These are phyloP conservation scores for Zophobas morio DNA, from an alignment of 1,140 invertebrate species.

Conservation along the genomic window DNA sequence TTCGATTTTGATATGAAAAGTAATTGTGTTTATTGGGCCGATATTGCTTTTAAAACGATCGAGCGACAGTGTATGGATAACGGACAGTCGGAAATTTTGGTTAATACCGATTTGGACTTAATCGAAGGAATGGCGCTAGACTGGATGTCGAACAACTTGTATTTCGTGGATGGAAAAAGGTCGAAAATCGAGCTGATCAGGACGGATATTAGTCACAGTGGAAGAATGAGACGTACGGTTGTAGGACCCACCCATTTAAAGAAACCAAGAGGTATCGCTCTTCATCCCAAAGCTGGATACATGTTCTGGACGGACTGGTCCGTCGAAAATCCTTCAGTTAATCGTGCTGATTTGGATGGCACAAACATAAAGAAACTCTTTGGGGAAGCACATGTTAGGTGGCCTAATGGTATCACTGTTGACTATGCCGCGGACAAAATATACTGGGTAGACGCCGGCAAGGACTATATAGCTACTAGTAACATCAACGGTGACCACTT, in stretches of 20 bases:
- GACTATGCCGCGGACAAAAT: conserved; percentile 85
- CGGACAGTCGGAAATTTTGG: conserved; percentile 76
- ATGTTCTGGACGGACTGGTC: conserved; percentile 97
- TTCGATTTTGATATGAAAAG: conserved; percentile 90
- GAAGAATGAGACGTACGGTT: conserved; percentile 85
- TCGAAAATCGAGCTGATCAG: conserved; percentile 86
- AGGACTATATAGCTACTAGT: conserved; percentile 89
- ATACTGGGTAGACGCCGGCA: conserved; percentile 90
- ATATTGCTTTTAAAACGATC: conserved; percentile 85
- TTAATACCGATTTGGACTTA: conserved; percentile 81
- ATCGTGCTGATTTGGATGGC: conserved; percentile 90
- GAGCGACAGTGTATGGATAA: conserved; percentile 83
- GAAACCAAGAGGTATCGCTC: conserved; percentile 89
- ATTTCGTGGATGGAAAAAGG: conserved; percentile 88
- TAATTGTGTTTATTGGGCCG: conserved; percentile 92
- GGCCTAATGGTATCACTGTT: conserved; percentile 91
- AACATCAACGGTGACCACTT: conserved; percentile 87
- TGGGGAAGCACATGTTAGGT: conserved; percentile 77
- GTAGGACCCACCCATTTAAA: conserved; percentile 79
- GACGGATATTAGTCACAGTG: conserved; percentile 76
- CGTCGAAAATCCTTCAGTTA: conserved; percentile 81
- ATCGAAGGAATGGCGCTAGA: conserved; percentile 95
- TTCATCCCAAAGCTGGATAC: conserved; percentile 88
- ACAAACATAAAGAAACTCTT: conserved; percentile 80
- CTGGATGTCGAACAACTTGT: conserved; percentile 94